A percentile compares a stretch with the other conserved stretches of the same genome.
These are phyloP conservation scores for Vanessa tameamea DNA, from an alignment of 1,140 invertebrate genomes.

Conservation along the genomic window DNA sequence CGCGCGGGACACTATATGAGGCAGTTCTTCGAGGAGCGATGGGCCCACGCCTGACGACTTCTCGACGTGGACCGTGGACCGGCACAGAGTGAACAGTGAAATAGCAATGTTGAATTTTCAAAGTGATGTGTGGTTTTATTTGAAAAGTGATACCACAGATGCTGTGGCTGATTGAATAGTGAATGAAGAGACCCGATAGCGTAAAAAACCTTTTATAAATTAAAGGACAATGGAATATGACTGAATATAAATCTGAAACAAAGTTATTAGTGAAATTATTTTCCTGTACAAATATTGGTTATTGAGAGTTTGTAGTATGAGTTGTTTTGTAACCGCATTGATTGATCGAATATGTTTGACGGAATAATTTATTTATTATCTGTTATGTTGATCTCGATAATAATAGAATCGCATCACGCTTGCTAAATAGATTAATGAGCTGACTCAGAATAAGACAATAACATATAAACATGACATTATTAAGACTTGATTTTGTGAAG, in stretches of 20 bases:
- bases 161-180: no score
- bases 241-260: neutral
- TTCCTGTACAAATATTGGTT: neutral
- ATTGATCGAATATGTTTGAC: neutral
- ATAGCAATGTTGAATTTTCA: no score
- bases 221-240: neutral
- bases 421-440: neutral
- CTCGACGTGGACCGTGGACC: conserved; percentile 1
- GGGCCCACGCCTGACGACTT: conserved; percentile 80
- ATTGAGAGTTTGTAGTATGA: neutral
- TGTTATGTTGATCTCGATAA: conserved; percentile 5
- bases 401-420: conserved; percentile 1
- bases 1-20: conserved; percentile 95
- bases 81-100: neutral
- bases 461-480: conserved; percentile 15
- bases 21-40: conserved; percentile 94
- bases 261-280: conserved; percentile 1
- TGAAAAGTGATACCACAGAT: no score
- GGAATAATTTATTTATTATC: neutral
- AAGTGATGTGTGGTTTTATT: no score
- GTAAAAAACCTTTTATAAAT: no score
- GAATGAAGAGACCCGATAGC: no score
- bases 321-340: neutral
- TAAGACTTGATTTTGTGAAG: neutral
- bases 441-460: conserved; percentile 18